Conservation (phyloP, 2,888 invertebrate species). For the Brenthis hecate region DNA sequence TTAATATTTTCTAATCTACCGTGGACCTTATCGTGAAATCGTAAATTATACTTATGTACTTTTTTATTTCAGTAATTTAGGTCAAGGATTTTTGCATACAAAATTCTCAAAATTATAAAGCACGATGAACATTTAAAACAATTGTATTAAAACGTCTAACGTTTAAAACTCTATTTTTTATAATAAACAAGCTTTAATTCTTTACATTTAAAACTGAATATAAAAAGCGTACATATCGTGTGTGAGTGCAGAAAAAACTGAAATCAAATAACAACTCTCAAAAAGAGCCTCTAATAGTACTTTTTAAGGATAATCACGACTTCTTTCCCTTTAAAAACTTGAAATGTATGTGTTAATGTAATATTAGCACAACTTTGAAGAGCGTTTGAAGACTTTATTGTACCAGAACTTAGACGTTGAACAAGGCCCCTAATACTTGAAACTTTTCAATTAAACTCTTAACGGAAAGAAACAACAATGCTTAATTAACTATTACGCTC, state of each 20-base stretch:
- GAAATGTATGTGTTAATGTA: constrained; percentile 22
- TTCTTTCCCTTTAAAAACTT: constrained; percentile 13
- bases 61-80: constrained; percentile 5
- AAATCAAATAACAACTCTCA: not conserved
- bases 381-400: constrained; percentile 47
- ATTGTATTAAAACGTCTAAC: not conserved
- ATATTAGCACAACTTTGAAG: constrained; percentile 40
- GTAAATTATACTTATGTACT: constrained; percentile 2
- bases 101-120: not conserved
- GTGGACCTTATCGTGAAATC: constrained; percentile 2
- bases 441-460: constrained; percentile 69
- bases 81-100: constrained; percentile 10
- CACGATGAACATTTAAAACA: constrained; percentile 7
- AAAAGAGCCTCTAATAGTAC: constrained; percentile 5
- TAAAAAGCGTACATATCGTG: too few species aligned
- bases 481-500: constrained; percentile 62
- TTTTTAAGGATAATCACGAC: constrained; percentile 10
- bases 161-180: not conserved
- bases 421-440: constrained; percentile 50
- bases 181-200: too few species aligned
- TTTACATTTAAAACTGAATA: too few species aligned
- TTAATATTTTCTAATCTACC: not conserved
- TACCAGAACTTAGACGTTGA: constrained; percentile 52
- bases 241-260: too few species aligned
- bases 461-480: constrained; percentile 63